Conservation (phyloP, 2,797 vertebrate genomes). For the Enteromius viviparus region DNA sequence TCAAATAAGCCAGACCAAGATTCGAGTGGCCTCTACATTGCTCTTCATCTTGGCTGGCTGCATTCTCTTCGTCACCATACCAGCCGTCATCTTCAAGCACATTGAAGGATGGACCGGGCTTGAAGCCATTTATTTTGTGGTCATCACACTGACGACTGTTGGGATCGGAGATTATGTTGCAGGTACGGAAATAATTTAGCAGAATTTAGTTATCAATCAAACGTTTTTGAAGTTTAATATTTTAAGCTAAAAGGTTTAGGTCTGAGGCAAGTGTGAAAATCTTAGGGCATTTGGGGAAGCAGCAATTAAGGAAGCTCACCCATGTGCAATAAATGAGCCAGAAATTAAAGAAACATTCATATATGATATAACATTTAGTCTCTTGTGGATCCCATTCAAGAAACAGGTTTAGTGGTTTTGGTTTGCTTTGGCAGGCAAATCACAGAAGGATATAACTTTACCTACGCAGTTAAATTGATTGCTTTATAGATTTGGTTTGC, state of each 20-base stretch:
- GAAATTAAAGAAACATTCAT: not conserved
- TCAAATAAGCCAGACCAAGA: slow-evolving; percentile 95
- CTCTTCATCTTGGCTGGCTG: slow-evolving; percentile 92
- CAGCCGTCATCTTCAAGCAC: slow-evolving; percentile 90
- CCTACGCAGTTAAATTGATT: not conserved
- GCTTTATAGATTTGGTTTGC: not conserved
- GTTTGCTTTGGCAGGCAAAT: slow-evolving; percentile 7
- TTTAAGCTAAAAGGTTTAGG: not conserved
- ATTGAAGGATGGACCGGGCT: slow-evolving; percentile 92
- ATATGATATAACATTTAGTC: not conserved
- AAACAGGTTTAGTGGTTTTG: not conserved
- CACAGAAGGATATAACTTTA: not conserved
- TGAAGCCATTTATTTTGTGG: slow-evolving; percentile 94
- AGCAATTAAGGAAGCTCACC: not conserved
- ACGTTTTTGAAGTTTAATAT: not conserved
- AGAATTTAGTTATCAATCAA: not conserved
- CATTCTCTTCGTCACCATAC: slow-evolving; percentile 92
- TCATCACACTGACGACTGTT: slow-evolving; percentile 91
- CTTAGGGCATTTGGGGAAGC: not conserved
- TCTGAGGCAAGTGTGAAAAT: not conserved
- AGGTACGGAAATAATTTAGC: slow-evolving; percentile 66
- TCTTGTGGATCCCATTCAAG: not conserved
- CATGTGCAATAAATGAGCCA: not conserved
- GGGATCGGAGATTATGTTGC: slow-evolving; percentile 95
- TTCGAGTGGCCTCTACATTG: slow-evolving; percentile 91